Conservation (phyloP, 2,113 vertebrate genomes). For the Gracilinanus agilis region DNA sequence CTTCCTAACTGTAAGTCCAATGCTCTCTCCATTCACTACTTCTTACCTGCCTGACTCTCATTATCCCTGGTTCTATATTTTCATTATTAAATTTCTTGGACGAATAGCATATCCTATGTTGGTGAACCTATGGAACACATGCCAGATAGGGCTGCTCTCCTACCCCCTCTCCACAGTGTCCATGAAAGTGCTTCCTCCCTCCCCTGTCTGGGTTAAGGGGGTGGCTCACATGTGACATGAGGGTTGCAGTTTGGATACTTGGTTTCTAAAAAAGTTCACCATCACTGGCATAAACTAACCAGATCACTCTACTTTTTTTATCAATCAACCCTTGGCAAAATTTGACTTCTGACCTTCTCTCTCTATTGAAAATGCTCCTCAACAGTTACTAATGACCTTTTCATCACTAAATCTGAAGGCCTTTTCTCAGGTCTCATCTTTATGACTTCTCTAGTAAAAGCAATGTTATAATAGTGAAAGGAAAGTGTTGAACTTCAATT, state of each 20-base stretch:
- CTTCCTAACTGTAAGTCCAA: not conserved
- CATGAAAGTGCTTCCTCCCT: no score
- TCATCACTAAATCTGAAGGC: not conserved
- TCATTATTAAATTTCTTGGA: not conserved
- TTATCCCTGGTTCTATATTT: not conserved
- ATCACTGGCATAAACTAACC: no score
- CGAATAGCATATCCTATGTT: not conserved
- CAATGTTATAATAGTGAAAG: not conserved
- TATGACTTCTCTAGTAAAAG: not conserved
- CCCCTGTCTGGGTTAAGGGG: no score
- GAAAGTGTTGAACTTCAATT: not conserved
- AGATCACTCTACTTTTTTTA: not conserved
- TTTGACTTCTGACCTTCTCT: not conserved
- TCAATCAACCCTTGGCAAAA: not conserved
- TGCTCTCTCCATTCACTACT: not conserved
- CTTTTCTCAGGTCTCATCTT: not conserved
- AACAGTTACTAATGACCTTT: not conserved
- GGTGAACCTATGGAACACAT: no score
- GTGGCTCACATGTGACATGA: no score
- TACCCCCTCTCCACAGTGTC: no score
- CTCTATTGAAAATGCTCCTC: not conserved
- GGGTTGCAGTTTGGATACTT: no score
- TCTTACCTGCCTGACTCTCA: not conserved
- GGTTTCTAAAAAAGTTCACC: no score
- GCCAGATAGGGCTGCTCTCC: no score